These are phyloP conservation scores for Zosterops japonicus DNA, from an alignment of 2,113 vertebrate genomes.

Conservation along the genomic window DNA sequence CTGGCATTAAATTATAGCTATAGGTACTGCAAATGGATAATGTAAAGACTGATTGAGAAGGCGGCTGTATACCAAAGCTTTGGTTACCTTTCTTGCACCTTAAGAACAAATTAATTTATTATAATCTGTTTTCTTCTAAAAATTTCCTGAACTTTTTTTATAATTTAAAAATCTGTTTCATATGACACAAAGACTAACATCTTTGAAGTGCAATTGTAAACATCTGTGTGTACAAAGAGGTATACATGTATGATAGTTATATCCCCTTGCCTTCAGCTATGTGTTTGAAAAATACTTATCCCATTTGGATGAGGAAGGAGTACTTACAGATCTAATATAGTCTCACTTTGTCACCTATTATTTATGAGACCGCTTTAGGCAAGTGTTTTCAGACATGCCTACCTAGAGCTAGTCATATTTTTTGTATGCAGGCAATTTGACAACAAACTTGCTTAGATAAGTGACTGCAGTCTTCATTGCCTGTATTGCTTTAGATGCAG, in stretches of 20 bases:
- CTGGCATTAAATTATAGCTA: background rate
- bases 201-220: background rate
- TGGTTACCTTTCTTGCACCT: background rate
- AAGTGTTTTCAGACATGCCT: slow-evolving; percentile 15
- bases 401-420: background rate
- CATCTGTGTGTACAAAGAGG: background rate
- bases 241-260: background rate
- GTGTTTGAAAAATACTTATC: background rate
- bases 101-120: background rate
- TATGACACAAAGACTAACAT: background rate
- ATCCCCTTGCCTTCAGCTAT: background rate
- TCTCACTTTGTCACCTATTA: background rate
- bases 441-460: background rate
- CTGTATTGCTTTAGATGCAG: background rate
- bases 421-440: background rate
- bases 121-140: background rate
- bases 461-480: background rate
- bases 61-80: background rate
- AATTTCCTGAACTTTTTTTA: background rate
- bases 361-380: background rate
- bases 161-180: background rate
- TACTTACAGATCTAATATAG: background rate
- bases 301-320: background rate
- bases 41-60: background rate
- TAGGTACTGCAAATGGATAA: background rate